Conservation (phyloP, 2,113 vertebrate genomes). For the Oncorhynchus masou region DNA sequence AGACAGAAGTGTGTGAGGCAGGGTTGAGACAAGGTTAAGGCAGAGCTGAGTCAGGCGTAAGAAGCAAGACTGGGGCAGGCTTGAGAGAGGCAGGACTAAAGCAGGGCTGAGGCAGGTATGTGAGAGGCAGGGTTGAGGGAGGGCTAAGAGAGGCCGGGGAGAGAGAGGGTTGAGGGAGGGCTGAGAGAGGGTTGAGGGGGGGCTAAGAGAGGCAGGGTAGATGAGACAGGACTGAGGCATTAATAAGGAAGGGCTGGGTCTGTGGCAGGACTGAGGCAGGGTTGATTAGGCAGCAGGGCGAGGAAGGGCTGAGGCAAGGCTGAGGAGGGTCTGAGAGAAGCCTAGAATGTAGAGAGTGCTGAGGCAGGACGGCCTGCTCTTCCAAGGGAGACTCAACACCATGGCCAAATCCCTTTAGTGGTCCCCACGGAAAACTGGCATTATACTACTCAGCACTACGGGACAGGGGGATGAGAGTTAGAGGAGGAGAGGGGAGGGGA, state of each 20-base stretch:
- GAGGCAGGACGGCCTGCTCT: not conserved
- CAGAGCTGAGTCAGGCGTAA: too few relatives aligned
- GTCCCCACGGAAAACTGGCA: conserved; percentile 21
- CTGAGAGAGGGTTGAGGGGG: not conserved
- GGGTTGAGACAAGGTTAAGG: not conserved
- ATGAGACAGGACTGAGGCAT: too few relatives aligned
- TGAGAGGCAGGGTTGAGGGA: conserved; percentile 28
- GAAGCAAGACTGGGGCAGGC: not conserved
- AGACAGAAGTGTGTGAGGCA: conserved; percentile 32
- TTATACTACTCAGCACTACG: conserved; percentile 23
- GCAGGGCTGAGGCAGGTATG: too few relatives aligned
- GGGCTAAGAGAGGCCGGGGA: not conserved
- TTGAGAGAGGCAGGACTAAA: not conserved
- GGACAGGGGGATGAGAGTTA: conserved; percentile 7
- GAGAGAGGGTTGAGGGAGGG: conserved; percentile 2
- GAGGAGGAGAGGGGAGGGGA: not conserved
- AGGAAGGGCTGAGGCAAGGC: too few relatives aligned
- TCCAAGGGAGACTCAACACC: not conserved
- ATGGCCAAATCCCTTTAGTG: conserved; percentile 58
- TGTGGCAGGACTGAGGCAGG: not conserved
- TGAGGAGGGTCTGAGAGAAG: too few relatives aligned
- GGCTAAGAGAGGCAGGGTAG: not conserved
- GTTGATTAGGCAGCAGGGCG: not conserved
- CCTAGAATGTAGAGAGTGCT: not conserved
- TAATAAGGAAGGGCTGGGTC: too few relatives aligned